A percentile compares a stretch with the other conserved stretches of the same genome.
Conservation (phyloP, 2,797 vertebrate genomes). For the Tiaroga cobitis region DNA sequence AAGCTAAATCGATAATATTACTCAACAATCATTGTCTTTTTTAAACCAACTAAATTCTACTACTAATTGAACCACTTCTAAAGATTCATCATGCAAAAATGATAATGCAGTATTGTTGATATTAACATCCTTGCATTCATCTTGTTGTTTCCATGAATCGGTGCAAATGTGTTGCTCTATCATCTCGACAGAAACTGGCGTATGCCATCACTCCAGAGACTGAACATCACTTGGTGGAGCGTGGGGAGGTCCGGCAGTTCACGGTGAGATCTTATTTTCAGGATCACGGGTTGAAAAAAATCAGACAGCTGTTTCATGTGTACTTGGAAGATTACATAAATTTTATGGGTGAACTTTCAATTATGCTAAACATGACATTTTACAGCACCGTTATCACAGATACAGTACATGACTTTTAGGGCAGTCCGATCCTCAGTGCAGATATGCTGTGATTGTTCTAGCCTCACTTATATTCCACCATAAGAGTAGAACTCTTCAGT, state of each 20-base stretch:
- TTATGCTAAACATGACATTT: constrained; percentile 56
- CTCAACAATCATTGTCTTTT: background rate
- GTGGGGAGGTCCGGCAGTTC: constrained; percentile 88
- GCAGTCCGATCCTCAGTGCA: background rate
- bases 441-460: constrained; percentile 31
- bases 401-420: constrained; percentile 3
- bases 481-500: background rate
- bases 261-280: constrained; percentile 77
- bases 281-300: background rate
- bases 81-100: background rate
- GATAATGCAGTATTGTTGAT: background rate
- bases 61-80: background rate
- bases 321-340: constrained; percentile 30
- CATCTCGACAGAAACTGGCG: constrained; percentile 80
- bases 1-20: background rate
- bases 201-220: constrained; percentile 90
- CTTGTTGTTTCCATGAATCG: background rate
- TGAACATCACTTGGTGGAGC: constrained; percentile 85
- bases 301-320: constrained; percentile 19
- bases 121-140: background rate
- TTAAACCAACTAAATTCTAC: background rate
- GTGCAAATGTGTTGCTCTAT: background rate
- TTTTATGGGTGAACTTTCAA: constrained; percentile 54
- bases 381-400: constrained; percentile 9
- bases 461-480: background rate